Percentiles rank a stretch among this genome's conserved stretches.
These are phyloP conservation scores for Chelonia mydas DNA, from an alignment of 2,797 vertebrate species.

Conservation along the genomic window DNA sequence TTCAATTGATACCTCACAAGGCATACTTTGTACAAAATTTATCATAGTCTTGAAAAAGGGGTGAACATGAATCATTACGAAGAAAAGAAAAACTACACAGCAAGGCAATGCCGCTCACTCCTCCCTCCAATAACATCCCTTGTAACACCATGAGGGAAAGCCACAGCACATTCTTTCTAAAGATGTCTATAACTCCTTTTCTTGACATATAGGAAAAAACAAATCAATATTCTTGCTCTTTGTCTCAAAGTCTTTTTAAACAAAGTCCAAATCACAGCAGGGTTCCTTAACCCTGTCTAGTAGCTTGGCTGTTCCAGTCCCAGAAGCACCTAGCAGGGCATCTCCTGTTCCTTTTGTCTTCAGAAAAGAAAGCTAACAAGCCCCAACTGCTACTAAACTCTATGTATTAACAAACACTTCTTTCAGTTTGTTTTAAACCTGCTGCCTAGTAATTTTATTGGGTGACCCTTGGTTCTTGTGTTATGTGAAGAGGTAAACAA, in stretches of 20 bases:
- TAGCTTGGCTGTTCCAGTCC: neutral
- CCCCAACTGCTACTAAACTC: neutral
- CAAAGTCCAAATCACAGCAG: neutral
- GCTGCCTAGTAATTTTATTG: neutral
- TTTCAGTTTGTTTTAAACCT: neutral
- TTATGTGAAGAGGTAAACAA: neutral
- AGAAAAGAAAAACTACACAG: neutral
- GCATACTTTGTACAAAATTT: neutral
- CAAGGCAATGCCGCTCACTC: neutral
- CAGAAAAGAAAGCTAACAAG: neutral
- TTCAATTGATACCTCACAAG: neutral
- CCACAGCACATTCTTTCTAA: neutral
- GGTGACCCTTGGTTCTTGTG: neutral
- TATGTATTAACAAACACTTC: neutral
- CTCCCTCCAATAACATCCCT: neutral
- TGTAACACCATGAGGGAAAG: neutral
- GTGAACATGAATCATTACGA: neutral
- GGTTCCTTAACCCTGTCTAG: neutral
- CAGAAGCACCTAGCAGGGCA: neutral
- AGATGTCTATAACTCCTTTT: neutral
- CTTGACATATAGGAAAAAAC: neutral
- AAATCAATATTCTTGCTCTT: neutral
- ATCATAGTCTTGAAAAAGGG: neutral
- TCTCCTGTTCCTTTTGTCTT: neutral
- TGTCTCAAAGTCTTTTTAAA: neutral